phyloP scores from a whole-genome alignment of 2,113 vertebrate species.

The Smithornis capensis region DNA sequence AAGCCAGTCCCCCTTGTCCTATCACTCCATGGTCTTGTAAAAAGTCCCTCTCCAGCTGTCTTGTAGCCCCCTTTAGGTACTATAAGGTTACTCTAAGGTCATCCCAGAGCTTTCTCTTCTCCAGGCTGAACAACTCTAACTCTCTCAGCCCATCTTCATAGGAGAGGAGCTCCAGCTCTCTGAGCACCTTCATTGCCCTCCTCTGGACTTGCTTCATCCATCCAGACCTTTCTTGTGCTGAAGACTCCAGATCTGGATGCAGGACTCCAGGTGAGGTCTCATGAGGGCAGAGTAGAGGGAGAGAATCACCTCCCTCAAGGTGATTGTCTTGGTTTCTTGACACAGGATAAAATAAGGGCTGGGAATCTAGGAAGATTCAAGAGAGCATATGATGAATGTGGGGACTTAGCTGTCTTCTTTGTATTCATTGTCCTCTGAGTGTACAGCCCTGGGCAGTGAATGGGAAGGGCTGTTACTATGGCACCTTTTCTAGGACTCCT shows the following conservation, averaged over 20 bases:
- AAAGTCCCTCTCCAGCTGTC: not conserved
- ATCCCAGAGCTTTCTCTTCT: not conserved
- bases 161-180: not conserved
- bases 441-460: not conserved
- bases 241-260: not conserved
- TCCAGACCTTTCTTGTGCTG: not conserved
- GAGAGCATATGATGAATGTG: not conserved
- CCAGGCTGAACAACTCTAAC: not conserved
- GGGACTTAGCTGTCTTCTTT: not conserved
- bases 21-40: not conserved
- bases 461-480: not conserved
- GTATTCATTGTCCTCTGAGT: not conserved
- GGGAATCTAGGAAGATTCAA: not conserved
- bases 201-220: not conserved
- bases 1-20: not conserved
- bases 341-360: not conserved
- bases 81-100: not conserved
- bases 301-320: not conserved
- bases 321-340: not conserved
- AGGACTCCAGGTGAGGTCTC: not conserved
- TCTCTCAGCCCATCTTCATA: not conserved
- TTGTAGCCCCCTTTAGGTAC: not conserved
- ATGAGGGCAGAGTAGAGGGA: not conserved
- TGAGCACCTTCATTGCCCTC: not conserved
- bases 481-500: not conserved